A percentile compares a stretch with the other conserved stretches of the same genome.
These are phyloP conservation scores for Oceanodroma tethys DNA, from an alignment of 2,113 vertebrate genomes.

Conservation along the genomic window DNA sequence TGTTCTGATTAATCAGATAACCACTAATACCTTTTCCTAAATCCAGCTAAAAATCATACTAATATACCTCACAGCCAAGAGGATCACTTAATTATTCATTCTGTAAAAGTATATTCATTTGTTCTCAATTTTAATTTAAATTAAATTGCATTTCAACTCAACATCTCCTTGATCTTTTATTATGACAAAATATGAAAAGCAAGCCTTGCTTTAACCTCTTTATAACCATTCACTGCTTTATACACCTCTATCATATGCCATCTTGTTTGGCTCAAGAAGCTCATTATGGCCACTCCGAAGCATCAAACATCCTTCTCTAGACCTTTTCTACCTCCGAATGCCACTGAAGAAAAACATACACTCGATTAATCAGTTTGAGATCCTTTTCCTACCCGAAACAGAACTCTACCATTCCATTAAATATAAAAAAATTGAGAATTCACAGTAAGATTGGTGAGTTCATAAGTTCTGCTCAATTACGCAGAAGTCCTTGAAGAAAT, in stretches of 20 bases:
- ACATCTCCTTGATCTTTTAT: not conserved
- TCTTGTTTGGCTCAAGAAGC: not conserved
- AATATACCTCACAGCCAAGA: not conserved
- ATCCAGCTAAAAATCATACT: not conserved
- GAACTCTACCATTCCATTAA: not conserved
- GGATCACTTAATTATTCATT: not conserved
- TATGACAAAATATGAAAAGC: not conserved
- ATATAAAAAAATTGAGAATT: not conserved
- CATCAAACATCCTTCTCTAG: not conserved
- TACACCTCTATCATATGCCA: not conserved
- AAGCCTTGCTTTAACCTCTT: not conserved
- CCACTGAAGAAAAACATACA: not conserved
- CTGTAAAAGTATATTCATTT: not conserved
- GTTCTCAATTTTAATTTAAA: not conserved
- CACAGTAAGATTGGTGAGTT: accelerated
- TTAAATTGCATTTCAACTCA: not conserved
- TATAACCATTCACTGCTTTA: not conserved
- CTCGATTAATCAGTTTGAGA: not conserved
- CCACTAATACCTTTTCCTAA: not conserved
- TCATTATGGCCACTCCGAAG: not conserved
- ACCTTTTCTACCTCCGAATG: not conserved
- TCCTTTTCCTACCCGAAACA: not conserved
- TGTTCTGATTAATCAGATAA: not conserved
- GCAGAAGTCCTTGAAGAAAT: not conserved
- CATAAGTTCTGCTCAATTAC: not conserved